Conservation (phyloP, 2,113 vertebrate genomes). For the Tupaia tana region DNA sequence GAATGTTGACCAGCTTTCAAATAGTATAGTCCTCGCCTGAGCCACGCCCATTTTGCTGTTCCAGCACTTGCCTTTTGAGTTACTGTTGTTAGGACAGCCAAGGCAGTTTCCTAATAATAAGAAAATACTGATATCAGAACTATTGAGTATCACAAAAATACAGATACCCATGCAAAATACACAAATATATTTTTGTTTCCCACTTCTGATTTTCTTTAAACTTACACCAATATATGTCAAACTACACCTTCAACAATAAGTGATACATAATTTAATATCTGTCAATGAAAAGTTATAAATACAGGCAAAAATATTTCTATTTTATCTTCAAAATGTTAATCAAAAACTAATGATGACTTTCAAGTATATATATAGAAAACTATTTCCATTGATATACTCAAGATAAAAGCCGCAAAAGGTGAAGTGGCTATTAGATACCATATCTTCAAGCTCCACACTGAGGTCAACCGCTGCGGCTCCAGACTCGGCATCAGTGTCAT, state of each 20-base stretch:
- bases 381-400: conserved; percentile 1
- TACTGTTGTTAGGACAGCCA: conserved; percentile 91
- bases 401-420: neutral
- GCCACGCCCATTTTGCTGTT: conserved; percentile 97
- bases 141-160: conserved; percentile 29
- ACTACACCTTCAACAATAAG: conserved; percentile 26
- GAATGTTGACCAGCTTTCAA: conserved; percentile 92
- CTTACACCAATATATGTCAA: neutral
- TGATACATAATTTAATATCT: conserved; percentile 9
- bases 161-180: neutral
- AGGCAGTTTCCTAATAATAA: conserved; percentile 90
- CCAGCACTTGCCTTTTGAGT: conserved; percentile 92
- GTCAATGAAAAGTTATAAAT: conserved; percentile 1
- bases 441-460: conserved; percentile 93
- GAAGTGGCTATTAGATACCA: conserved; percentile 84
- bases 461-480: conserved; percentile 94
- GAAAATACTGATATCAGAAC: conserved; percentile 57
- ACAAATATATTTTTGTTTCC: conserved; percentile 36
- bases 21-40: conserved; percentile 94
- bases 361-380: neutral
- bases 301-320: conserved; percentile 31
- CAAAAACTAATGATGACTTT: neutral
- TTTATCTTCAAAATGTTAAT: conserved; percentile 8
- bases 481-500: conserved; percentile 90
- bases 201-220: conserved; percentile 15